Evolutionary conservation across 2,113 vertebrate genomes (phyloP).

Genomic region (Tenrec ecaudatus): DNA sequence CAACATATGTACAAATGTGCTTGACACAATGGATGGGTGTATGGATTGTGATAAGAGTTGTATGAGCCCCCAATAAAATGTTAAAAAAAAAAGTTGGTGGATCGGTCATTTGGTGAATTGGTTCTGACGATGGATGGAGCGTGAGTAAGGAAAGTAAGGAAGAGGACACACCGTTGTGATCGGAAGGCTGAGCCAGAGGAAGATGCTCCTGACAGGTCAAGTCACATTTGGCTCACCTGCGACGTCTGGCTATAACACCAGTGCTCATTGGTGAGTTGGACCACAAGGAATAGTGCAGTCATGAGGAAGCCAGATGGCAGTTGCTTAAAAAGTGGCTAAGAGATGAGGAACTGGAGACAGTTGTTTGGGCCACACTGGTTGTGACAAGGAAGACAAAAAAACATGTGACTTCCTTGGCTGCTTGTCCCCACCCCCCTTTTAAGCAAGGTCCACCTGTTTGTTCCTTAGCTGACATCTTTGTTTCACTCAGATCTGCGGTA

Average conservation of each 20-base stretch:
- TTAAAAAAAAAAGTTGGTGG: neutral
- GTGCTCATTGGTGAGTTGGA: neutral
- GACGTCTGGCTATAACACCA: neutral
- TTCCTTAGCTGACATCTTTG: neutral
- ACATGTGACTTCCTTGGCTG: neutral
- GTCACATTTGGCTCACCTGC: neutral
- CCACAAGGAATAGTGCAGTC: neutral
- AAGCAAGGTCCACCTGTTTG: too few relatives aligned
- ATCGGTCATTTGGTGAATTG: neutral
- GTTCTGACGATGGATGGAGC: too few relatives aligned
- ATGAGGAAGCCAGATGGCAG: neutral
- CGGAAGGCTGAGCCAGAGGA: neutral
- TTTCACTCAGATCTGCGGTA: constrained; percentile 84
- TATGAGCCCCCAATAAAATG: too few relatives aligned
- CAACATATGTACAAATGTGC: too few relatives aligned
- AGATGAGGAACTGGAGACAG: neutral
- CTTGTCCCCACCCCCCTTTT: neutral
- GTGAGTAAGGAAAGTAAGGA: neutral
- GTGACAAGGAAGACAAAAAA: neutral
- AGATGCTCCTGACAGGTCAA: neutral
- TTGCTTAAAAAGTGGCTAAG: neutral
- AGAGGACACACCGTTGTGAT: neutral
- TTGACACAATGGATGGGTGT: too few relatives aligned
- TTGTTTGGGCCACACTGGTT: neutral
- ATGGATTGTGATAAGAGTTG: too few relatives aligned